These are phyloP conservation scores for Platypus cylindrus DNA, from an alignment of 2,888 invertebrate genomes.

Conservation along the genomic window DNA sequence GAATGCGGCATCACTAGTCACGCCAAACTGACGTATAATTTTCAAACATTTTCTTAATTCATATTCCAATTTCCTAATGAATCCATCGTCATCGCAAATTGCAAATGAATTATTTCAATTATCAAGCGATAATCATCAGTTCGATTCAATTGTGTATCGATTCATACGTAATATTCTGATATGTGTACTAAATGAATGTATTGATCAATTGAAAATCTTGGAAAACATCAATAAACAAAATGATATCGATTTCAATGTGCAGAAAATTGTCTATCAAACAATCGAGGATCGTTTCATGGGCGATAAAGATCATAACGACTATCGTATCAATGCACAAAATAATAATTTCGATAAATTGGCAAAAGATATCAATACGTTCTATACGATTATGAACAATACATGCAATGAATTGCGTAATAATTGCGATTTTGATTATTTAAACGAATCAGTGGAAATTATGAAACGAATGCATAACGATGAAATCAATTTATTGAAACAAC, in stretches of 20 bases:
- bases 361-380: slow-evolving; percentile 17
- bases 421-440: slow-evolving; percentile 10
- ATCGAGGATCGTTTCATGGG: slow-evolving; percentile 19
- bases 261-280: slow-evolving; percentile 9
- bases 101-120: too few species aligned
- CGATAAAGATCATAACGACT: slow-evolving; percentile 17
- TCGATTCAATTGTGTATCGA: too few species aligned
- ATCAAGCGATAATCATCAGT: too few species aligned
- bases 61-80: too few species aligned
- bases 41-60: too few species aligned
- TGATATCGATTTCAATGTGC: slow-evolving; percentile 7
- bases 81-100: too few species aligned
- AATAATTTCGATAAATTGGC: slow-evolving; percentile 21
- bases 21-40: too few species aligned
- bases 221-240: slow-evolving; percentile 17
- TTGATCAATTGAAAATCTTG: slow-evolving; percentile 18
- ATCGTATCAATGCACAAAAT: slow-evolving; percentile 18
- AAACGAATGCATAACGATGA: slow-evolving; percentile 17
- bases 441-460: slow-evolving; percentile 7
- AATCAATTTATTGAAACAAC: slow-evolving; percentile 13
- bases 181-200: slow-evolving; percentile 16
- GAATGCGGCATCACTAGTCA: too few species aligned
- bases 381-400: slow-evolving; percentile 14
- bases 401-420: slow-evolving; percentile 13
- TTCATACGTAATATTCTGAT: too few species aligned